A percentile compares a stretch with the other conserved stretches of the same genome.
Conservation (phyloP, 2,113 vertebrate species). For the Pteronura brasiliensis region DNA sequence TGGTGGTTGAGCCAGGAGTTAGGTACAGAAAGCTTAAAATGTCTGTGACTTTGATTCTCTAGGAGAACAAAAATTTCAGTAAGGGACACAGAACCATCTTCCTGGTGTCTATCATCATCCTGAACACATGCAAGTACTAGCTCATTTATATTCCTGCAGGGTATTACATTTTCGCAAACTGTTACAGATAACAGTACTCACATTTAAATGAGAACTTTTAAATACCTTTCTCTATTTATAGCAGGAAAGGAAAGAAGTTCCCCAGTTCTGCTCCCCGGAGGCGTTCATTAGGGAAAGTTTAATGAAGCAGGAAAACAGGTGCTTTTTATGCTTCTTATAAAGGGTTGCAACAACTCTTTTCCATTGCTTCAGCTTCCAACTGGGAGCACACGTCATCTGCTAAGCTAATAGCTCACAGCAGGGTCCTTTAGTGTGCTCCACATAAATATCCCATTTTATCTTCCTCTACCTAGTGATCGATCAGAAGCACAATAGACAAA, state of each 20-base stretch:
- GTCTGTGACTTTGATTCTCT: background rate
- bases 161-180: slow-evolving; percentile 49
- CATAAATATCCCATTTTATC: slow-evolving; percentile 55
- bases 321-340: slow-evolving; percentile 37
- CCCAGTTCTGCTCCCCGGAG: slow-evolving; percentile 58
- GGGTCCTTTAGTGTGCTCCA: background rate
- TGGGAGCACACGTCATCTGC: slow-evolving; percentile 31
- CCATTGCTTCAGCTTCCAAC: slow-evolving; percentile 33
- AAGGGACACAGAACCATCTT: background rate
- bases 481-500: slow-evolving; percentile 22
- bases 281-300: slow-evolving; percentile 70
- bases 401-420: slow-evolving; percentile 46
- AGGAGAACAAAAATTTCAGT: background rate
- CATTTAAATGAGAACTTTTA: slow-evolving; percentile 72
- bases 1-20: background rate
- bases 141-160: slow-evolving; percentile 65
- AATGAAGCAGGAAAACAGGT: slow-evolving; percentile 76
- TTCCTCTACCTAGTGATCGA: background rate
- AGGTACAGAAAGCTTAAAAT: background rate
- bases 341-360: background rate
- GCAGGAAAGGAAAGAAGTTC: slow-evolving; percentile 54
- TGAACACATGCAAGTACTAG: background rate
- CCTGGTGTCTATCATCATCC: slow-evolving; percentile 20
- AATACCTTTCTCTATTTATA: slow-evolving; percentile 74
- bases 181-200: slow-evolving; percentile 68